A percentile compares a stretch with the other conserved stretches of the same genome.
phyloP scores from a whole-genome alignment of 2,888 invertebrate genomes.

The Dendrolimus pini region DNA sequence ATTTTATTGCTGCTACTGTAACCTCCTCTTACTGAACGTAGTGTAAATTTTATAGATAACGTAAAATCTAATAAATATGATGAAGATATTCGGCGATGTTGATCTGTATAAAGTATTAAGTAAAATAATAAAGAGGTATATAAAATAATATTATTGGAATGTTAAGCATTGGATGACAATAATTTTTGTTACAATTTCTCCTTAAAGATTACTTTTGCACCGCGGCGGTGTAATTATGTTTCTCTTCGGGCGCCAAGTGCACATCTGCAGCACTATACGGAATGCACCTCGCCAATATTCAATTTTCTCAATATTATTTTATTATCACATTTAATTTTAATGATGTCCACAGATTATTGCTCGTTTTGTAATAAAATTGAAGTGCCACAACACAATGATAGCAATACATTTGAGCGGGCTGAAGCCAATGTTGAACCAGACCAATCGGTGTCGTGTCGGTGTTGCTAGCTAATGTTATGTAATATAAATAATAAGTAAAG shows the following conservation, averaged over 20 bases:
- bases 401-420: constrained; percentile 54
- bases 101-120: constrained; percentile 63
- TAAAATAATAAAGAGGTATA: constrained; percentile 19
- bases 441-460: constrained; percentile 69
- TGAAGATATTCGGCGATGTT: constrained; percentile 38
- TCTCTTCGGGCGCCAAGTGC: constrained; percentile 14
- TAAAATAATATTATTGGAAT: constrained; percentile 40
- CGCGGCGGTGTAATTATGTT: constrained; percentile 22
- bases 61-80: constrained; percentile 28
- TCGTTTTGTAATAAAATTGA: neutral
- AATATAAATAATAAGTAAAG: constrained; percentile 26
- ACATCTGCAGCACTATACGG: neutral
- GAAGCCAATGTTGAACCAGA: constrained; percentile 50
- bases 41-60: constrained; percentile 53
- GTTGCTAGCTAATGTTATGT: constrained; percentile 40
- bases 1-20: constrained; percentile 33
- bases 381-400: constrained; percentile 21
- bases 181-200: constrained; percentile 66
- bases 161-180: constrained; percentile 74
- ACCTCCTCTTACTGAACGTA: constrained; percentile 21
- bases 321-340: neutral
- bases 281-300: neutral
- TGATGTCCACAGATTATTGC: neutral
- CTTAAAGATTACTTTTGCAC: constrained; percentile 36
- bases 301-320: neutral